Conservation (phyloP, 2,113 vertebrate species). For the Smithornis capensis region DNA sequence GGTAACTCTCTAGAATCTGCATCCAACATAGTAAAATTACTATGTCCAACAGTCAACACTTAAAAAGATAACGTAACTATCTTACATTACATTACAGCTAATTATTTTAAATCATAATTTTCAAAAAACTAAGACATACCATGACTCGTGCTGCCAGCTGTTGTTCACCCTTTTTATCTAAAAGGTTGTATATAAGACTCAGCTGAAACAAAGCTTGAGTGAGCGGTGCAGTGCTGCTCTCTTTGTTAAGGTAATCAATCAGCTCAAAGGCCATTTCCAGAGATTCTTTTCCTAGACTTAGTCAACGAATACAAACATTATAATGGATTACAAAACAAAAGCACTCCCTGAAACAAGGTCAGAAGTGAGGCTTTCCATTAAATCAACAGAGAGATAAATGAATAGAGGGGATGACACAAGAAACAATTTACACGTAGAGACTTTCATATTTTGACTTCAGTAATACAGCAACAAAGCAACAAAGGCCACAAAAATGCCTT, state of each 20-base stretch:
- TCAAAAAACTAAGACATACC: slow-evolving; percentile 71
- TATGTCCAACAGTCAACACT: background rate
- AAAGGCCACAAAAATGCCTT: background rate
- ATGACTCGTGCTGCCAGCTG: slow-evolving; percentile 72
- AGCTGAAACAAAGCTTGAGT: slow-evolving; percentile 85
- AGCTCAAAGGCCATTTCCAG: slow-evolving; percentile 81
- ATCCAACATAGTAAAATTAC: background rate
- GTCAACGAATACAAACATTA: slow-evolving; percentile 28
- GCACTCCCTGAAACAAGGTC: background rate
- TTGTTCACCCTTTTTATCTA: slow-evolving; percentile 83
- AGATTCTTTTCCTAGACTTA: slow-evolving; percentile 81
- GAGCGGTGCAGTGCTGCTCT: slow-evolving; percentile 82
- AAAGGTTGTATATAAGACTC: slow-evolving; percentile 76
- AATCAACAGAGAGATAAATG: background rate
- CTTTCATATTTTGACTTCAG: background rate
- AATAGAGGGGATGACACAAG: background rate
- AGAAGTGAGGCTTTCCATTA: background rate
- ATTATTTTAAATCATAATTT: background rate
- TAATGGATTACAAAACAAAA: background rate
- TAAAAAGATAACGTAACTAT: background rate
- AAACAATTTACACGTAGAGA: background rate
- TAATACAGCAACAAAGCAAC: background rate
- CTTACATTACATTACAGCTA: background rate
- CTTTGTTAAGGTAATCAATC: slow-evolving; percentile 79
- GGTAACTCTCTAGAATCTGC: background rate